phyloP scores from a whole-genome alignment of 2,797 vertebrate species.

The Ptychadena robeensis region DNA sequence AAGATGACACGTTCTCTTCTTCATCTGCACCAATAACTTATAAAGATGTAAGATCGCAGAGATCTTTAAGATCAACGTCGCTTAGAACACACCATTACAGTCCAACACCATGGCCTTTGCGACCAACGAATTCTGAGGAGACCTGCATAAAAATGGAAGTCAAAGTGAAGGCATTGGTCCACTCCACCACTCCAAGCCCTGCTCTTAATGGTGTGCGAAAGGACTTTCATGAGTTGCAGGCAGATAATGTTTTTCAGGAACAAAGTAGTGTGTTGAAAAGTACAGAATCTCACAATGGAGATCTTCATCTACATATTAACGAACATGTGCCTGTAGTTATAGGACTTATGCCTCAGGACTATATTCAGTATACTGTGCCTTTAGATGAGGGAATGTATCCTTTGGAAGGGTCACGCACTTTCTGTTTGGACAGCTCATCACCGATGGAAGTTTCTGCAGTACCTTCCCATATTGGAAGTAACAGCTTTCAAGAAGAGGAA shows the following conservation, averaged over 20 bases:
- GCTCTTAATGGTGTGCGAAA: slow-evolving; percentile 91
- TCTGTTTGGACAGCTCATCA: slow-evolving; percentile 88
- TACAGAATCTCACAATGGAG: slow-evolving; percentile 83
- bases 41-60: slow-evolving; percentile 89
- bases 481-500: slow-evolving; percentile 82
- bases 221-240: slow-evolving; percentile 89
- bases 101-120: slow-evolving; percentile 94
- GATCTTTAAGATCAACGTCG: slow-evolving; percentile 90
- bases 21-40: slow-evolving; percentile 92
- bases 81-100: slow-evolving; percentile 95
- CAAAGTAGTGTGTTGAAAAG: slow-evolving; percentile 82
- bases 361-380: slow-evolving; percentile 99
- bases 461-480: slow-evolving; percentile 78
- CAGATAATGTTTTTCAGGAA: slow-evolving; percentile 87
- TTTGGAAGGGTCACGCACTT: slow-evolving; percentile 87
- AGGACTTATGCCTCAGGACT: slow-evolving; percentile 96
- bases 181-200: slow-evolving; percentile 89
- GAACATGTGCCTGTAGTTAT: slow-evolving; percentile 97
- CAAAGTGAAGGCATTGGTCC: slow-evolving; percentile 95
- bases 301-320: slow-evolving; percentile 91
- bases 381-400: slow-evolving; percentile 98
- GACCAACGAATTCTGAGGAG: slow-evolving; percentile 89
- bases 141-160: slow-evolving; percentile 96
- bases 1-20: slow-evolving; percentile 92
- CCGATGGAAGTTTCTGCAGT: slow-evolving; percentile 91